Evolutionary conservation across 2,888 invertebrate species (phyloP).

Genomic region (Eupithecia dodoneata): DNA sequence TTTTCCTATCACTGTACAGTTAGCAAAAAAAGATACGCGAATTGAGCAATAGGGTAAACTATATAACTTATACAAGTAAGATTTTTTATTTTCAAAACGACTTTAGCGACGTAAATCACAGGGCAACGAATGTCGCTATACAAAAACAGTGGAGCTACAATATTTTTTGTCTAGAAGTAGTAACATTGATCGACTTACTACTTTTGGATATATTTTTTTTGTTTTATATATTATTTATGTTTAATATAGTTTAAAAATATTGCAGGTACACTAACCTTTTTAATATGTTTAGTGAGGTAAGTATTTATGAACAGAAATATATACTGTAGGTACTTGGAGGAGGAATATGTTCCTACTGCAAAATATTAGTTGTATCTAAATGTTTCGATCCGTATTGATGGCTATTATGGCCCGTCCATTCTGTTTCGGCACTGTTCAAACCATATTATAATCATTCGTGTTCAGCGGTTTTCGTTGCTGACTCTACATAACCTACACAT

Average conservation of each 20-base stretch:
- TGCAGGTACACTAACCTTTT: no score
- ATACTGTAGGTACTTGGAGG: no score
- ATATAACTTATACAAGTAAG: background rate
- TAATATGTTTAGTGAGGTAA: background rate
- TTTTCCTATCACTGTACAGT: background rate
- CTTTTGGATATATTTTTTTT: no score
- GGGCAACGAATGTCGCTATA: background rate
- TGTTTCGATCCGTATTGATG: no score
- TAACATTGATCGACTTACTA: no score
- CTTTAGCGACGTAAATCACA: background rate
- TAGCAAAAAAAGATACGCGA: background rate
- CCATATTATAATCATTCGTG: background rate
- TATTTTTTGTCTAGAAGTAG: background rate
- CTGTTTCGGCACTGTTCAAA: background rate
- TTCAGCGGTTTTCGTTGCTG: background rate
- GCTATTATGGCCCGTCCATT: no score
- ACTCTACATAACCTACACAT: background rate
- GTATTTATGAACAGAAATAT: no score
- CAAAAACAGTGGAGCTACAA: background rate
- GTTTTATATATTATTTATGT: no score
- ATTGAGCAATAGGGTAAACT: background rate
- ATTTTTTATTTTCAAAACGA: background rate
- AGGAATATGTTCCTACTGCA: no score
- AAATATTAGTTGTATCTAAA: no score
- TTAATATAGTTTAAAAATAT: no score